phyloP scores from a whole-genome alignment of 1,140 invertebrate genomes.

The Delia radicum region DNA sequence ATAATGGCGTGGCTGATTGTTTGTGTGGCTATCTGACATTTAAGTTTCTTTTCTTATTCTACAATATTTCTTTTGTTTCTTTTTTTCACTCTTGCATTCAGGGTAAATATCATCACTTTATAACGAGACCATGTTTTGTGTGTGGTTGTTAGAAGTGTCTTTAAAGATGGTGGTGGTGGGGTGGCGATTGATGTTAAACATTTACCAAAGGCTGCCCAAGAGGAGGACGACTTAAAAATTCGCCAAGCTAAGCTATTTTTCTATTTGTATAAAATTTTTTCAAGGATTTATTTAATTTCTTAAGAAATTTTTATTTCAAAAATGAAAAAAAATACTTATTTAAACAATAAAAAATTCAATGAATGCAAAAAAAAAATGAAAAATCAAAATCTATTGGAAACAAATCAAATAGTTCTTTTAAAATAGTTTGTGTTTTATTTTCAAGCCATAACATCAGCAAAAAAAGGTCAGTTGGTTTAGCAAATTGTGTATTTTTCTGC shows the following conservation, averaged over 20 bases:
- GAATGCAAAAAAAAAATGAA: background rate
- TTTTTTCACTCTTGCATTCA: background rate
- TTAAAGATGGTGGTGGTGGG: background rate
- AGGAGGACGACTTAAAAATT: background rate
- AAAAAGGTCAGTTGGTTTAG: constrained; percentile 11
- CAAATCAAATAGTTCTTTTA: background rate
- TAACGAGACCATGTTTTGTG: background rate
- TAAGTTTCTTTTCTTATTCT: background rate
- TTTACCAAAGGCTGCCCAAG: background rate
- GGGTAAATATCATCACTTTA: background rate
- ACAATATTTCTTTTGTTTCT: background rate
- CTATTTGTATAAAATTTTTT: constrained; percentile 20
- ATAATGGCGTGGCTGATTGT: background rate
- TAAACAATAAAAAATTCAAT: constrained; percentile 6
- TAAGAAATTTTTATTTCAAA: background rate
- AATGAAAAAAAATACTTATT: constrained; percentile 1
- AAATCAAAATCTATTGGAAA: background rate
- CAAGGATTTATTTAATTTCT: constrained; percentile 23
- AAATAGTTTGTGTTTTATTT: constrained; percentile 13
- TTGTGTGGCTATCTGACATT: background rate
- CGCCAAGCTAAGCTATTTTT: constrained; percentile 18
- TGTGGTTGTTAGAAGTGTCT: background rate
- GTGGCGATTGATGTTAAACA: background rate
- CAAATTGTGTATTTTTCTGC: constrained; percentile 9
- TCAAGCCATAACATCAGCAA: background rate